Percentiles rank a stretch among this genome's conserved stretches.
These are phyloP conservation scores for Cremastinae sp. DNA, from an alignment of 2,888 invertebrate genomes.

Conservation along the genomic window DNA sequence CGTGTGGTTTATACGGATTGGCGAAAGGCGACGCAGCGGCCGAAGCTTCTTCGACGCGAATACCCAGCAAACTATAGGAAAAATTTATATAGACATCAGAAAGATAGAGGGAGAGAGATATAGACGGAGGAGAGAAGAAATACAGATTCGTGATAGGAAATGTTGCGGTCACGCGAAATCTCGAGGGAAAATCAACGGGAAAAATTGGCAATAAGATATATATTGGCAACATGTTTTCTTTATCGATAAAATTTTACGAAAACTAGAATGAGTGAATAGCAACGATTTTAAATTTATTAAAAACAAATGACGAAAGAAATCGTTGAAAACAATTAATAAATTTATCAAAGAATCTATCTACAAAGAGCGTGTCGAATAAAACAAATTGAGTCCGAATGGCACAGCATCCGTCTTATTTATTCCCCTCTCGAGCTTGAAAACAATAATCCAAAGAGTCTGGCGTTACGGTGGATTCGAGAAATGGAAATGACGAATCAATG, in stretches of 20 bases:
- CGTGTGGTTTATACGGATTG: slow-evolving; percentile 69
- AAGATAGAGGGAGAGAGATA: slow-evolving; percentile 49
- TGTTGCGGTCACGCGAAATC: slow-evolving; percentile 27
- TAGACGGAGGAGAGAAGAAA: slow-evolving; percentile 49
- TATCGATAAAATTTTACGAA: too few relatives aligned
- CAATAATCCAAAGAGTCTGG: slow-evolving; percentile 64
- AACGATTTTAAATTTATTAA: too few relatives aligned
- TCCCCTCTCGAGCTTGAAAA: slow-evolving; percentile 29
- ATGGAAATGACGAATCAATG: slow-evolving; percentile 48
- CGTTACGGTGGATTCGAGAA: slow-evolving; percentile 54
- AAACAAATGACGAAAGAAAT: too few relatives aligned
- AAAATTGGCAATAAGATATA: slow-evolving; percentile 20
- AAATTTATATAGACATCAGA: slow-evolving; percentile 60
- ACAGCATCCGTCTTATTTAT: background rate
- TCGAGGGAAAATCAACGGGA: slow-evolving; percentile 11
- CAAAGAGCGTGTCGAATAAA: background rate
- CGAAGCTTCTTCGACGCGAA: slow-evolving; percentile 77
- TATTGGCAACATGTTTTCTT: too few relatives aligned
- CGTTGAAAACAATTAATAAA: too few relatives aligned
- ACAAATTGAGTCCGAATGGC: background rate
- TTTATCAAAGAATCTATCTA: too few relatives aligned
- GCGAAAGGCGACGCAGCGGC: slow-evolving; percentile 80
- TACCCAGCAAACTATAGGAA: slow-evolving; percentile 75
- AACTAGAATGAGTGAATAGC: too few relatives aligned
- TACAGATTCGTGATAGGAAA: slow-evolving; percentile 33